Evolutionary conservation across 2,888 invertebrate genomes (phyloP).

Genomic region (Pogonocherus hispidulus): DNA sequence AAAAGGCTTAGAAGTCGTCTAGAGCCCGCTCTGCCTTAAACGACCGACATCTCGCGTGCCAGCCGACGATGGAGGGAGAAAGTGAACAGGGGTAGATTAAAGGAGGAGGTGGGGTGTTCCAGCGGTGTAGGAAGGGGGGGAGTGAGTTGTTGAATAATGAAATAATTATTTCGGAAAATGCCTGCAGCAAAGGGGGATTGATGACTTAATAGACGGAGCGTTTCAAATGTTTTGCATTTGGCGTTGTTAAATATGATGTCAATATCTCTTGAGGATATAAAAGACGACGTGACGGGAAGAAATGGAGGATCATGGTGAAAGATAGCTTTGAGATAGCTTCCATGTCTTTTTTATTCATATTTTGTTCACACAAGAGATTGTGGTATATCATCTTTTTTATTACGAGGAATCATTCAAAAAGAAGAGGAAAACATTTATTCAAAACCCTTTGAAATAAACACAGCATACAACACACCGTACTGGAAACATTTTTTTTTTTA

Average conservation of each 20-base stretch:
- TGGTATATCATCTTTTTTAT: no score
- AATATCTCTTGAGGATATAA: background rate
- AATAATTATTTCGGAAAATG: conserved; percentile 14
- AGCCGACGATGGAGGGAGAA: conserved; percentile 68
- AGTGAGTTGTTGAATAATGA: conserved; percentile 6
- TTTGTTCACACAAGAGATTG: no score
- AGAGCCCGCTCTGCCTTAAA: background rate
- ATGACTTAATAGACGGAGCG: background rate
- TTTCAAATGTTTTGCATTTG: background rate
- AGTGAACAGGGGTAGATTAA: conserved; percentile 74
- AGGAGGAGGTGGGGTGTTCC: conserved; percentile 51
- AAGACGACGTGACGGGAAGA: no score
- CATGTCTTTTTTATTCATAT: no score
- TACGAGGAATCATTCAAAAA: no score
- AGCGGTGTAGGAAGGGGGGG: conserved; percentile 13
- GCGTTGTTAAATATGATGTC: background rate
- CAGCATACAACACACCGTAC: no score
- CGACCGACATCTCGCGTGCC: conserved; percentile 37
- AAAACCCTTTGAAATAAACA: no score
- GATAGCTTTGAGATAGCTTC: no score
- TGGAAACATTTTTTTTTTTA: no score
- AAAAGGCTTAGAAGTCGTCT: no score
- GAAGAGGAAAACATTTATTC: no score
- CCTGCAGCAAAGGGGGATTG: background rate
- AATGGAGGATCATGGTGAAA: no score